Conservation (phyloP, 2,113 vertebrate species). For the Psammodynastes pulverulentus region DNA sequence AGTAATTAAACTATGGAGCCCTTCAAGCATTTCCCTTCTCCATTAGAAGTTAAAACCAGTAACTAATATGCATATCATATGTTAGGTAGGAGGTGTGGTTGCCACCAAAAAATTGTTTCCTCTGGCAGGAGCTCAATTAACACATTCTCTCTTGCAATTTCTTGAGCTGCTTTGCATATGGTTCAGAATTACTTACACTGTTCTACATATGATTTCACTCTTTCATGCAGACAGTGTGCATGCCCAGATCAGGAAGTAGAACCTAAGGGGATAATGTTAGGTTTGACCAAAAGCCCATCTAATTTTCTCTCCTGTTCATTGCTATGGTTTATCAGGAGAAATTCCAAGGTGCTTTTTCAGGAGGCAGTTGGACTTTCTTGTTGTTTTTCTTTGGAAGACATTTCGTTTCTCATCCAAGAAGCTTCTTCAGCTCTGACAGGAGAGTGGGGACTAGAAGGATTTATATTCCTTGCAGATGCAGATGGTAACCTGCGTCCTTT, state of each 20-base stretch:
- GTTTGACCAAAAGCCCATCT: background rate
- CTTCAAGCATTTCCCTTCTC: background rate
- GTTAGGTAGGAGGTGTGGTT: background rate
- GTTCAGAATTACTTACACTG: background rate
- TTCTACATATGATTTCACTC: background rate
- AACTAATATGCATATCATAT: background rate
- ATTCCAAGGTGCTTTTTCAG: background rate
- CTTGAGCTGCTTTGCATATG: background rate
- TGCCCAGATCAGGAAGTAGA: background rate
- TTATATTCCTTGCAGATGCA: too few species aligned
- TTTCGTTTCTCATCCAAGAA: too few species aligned
- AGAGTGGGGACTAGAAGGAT: too few species aligned
- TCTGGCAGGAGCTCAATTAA: background rate
- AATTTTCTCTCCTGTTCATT: background rate
- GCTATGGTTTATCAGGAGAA: background rate
- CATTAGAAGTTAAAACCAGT: background rate
- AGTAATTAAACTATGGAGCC: background rate
- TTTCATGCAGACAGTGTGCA: background rate
- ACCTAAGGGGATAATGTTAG: background rate
- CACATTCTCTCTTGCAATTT: background rate
- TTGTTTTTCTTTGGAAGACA: too few species aligned
- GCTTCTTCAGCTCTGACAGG: too few species aligned
- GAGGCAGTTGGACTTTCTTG: too few species aligned
- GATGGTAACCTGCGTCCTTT: too few species aligned
- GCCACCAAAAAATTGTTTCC: background rate